phyloP scores from a whole-genome alignment of 2,113 vertebrate species.

The Antigone vipio region DNA sequence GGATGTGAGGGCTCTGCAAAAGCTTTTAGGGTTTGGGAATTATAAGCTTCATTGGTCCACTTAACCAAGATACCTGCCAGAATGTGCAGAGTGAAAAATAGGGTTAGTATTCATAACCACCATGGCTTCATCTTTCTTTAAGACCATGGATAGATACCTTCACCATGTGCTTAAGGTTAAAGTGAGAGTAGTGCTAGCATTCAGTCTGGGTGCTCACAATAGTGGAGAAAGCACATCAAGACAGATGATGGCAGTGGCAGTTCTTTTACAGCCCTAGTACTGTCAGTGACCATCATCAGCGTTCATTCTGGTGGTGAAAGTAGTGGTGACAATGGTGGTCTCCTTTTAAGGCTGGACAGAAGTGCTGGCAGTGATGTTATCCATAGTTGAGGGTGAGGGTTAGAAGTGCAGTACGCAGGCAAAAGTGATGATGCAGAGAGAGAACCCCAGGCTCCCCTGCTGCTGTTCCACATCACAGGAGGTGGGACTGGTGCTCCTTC shows the following conservation, averaged over 20 bases:
- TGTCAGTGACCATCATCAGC: neutral
- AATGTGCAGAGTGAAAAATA: neutral
- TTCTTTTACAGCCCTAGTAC: neutral
- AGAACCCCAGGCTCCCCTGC: neutral
- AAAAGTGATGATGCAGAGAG: neutral
- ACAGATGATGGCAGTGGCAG: neutral
- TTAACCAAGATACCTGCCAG: neutral
- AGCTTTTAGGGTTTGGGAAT: neutral
- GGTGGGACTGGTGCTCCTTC: neutral
- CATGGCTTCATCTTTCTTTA: neutral
- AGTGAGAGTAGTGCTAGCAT: neutral
- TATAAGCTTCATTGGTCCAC: neutral
- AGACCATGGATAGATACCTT: neutral
- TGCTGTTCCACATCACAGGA: neutral
- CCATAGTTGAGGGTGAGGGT: neutral
- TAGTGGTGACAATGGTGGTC: neutral
- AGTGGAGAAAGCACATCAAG: fast-evolving
- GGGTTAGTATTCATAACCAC: neutral
- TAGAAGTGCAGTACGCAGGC: neutral
- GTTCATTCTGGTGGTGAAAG: neutral
- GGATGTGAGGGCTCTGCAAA: neutral
- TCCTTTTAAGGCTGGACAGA: neutral
- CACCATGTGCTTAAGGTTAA: neutral
- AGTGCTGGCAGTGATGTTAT: neutral
- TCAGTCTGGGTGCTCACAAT: neutral